A percentile compares a stretch with the other conserved stretches of the same genome.
Evolutionary conservation across 2,113 vertebrate genomes (phyloP).

Genomic region (Copsychus sechellarum): DNA sequence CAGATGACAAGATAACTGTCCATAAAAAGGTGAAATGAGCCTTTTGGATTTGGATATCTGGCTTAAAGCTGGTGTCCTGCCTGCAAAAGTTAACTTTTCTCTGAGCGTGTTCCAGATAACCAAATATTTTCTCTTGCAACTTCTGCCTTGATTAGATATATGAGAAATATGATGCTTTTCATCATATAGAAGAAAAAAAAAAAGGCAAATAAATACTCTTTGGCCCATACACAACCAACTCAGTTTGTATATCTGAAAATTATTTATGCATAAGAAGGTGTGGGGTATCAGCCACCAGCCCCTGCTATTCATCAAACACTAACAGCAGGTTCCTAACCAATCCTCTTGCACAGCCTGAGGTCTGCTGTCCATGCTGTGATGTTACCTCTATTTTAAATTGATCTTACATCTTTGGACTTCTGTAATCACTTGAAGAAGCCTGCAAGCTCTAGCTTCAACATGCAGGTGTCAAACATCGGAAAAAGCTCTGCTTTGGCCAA

Average conservation of each 20-base stretch:
- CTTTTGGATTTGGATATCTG: no score
- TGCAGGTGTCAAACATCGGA: neutral
- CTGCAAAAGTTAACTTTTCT: neutral
- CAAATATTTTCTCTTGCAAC: neutral
- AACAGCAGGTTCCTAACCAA: neutral
- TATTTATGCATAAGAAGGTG: neutral
- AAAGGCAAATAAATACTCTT: neutral
- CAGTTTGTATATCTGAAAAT: neutral
- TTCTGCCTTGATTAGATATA: neutral
- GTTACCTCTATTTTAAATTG: neutral
- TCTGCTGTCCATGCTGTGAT: neutral
- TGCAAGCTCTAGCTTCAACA: neutral
- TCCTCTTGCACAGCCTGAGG: neutral
- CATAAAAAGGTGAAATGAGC: neutral
- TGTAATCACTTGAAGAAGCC: neutral
- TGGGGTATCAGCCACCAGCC: neutral
- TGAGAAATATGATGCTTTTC: neutral
- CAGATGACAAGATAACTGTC: neutral
- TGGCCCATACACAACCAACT: neutral
- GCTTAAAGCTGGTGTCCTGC: neutral
- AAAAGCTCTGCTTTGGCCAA: neutral
- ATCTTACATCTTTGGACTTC: neutral
- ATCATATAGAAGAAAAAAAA: neutral
- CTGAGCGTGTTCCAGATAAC: neutral
- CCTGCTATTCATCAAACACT: neutral